Evolutionary conservation across 2,888 invertebrate genomes (phyloP).

Genomic region (Amphiduros pacificus): DNA sequence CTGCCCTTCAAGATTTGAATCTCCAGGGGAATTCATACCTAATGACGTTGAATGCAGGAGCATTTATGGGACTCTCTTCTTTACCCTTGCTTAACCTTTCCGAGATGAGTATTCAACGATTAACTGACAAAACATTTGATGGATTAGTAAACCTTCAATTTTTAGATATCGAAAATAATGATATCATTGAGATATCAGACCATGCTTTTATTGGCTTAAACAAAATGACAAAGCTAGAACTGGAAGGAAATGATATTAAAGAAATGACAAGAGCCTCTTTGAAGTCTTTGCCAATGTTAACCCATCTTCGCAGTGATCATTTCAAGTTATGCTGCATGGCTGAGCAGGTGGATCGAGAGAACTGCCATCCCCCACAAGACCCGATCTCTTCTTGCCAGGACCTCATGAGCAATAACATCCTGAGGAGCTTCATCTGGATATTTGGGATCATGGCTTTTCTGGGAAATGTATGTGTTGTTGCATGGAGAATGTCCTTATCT

Average conservation of each 20-base stretch:
- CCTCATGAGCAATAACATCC: background rate
- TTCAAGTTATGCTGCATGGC: conserved; percentile 1
- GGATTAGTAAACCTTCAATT: no score
- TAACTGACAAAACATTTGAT: no score
- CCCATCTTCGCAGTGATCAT: background rate
- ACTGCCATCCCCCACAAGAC: background rate
- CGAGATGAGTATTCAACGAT: no score
- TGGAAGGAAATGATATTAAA: background rate
- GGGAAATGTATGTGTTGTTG: background rate
- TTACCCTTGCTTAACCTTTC: no score
- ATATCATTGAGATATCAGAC: no score
- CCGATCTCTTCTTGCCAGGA: background rate
- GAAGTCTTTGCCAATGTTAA: background rate
- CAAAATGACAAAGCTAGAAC: background rate
- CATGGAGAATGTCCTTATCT: background rate
- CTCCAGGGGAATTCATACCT: no score
- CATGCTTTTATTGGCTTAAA: background rate
- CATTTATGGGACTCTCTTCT: no score
- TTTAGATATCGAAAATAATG: no score
- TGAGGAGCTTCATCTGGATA: background rate
- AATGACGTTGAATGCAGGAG: no score
- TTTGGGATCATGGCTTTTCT: background rate
- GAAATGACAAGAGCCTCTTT: background rate
- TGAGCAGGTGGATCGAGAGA: background rate
- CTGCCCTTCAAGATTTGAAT: no score